phyloP scores from a whole-genome alignment of 1,140 invertebrate species.

The Aphis craccivora region DNA sequence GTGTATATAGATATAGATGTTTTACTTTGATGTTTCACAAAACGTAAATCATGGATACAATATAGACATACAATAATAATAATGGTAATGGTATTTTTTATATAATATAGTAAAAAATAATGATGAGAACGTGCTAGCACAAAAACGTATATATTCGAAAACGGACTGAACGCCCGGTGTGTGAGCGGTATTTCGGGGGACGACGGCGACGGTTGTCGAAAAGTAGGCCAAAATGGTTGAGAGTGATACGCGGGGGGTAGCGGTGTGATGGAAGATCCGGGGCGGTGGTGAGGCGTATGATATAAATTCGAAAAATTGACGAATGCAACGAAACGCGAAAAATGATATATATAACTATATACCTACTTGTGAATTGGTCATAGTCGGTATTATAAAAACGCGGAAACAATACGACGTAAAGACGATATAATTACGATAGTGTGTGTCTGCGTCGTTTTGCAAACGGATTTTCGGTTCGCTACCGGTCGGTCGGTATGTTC shows the following conservation, averaged over 20 bases:
- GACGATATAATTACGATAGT: not conserved
- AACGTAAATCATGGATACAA: not conserved
- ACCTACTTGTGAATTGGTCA: not conserved
- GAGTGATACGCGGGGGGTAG: not conserved
- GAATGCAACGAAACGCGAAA: not conserved
- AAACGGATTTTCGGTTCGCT: not conserved
- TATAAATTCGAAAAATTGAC: not conserved
- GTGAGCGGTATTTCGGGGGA: not conserved
- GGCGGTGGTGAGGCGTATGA: not conserved
- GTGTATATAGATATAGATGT: conserved; percentile 1
- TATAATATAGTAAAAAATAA: conserved; percentile 11
- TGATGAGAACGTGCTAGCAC: conserved; percentile 7
- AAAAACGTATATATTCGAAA: conserved; percentile 8
- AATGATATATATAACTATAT: not conserved
- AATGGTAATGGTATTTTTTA: conserved; percentile 1
- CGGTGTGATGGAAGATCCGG: too few species aligned
- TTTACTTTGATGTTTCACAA: conserved; percentile 2
- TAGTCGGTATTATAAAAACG: not conserved
- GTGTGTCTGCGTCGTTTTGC: not conserved
- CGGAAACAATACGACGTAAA: not conserved
- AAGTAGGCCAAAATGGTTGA: not conserved
- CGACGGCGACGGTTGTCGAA: not conserved
- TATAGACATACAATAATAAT: conserved; percentile 18
- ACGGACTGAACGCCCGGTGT: not conserved
- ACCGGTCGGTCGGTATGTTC: not conserved